A percentile compares a stretch with the other conserved stretches of the same genome.
Evolutionary conservation across 2,888 invertebrate species (phyloP).

Genomic region (Darwinula stevensoni): DNA sequence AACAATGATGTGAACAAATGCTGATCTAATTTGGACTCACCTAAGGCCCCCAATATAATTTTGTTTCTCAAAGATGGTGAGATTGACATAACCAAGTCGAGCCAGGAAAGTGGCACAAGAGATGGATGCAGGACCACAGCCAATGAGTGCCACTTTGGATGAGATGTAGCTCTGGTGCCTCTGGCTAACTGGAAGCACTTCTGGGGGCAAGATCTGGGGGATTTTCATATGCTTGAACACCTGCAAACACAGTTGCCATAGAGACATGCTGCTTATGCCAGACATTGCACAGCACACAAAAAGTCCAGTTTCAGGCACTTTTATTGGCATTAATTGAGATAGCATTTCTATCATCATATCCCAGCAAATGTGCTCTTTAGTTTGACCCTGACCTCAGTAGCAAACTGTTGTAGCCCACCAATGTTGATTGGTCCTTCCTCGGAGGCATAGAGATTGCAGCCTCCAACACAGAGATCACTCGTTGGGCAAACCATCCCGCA

Average conservation of each 20-base stretch:
- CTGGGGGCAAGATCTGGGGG: slow-evolving; percentile 51
- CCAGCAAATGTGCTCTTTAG: no score
- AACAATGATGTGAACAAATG: not conserved
- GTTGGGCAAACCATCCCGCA: slow-evolving; percentile 99
- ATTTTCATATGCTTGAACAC: slow-evolving; percentile 80
- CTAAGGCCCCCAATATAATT: slow-evolving; percentile 64
- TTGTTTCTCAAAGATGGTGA: slow-evolving; percentile 76
- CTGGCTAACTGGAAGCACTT: slow-evolving; percentile 16
- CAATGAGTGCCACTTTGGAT: slow-evolving; percentile 52
- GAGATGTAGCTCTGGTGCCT: slow-evolving; percentile 18
- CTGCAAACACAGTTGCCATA: slow-evolving; percentile 20
- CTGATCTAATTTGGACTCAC: slow-evolving; percentile 19
- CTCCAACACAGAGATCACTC: slow-evolving; percentile 89
- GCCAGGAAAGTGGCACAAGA: slow-evolving; percentile 90
- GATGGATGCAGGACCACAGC: slow-evolving; percentile 84
- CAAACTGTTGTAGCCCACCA: slow-evolving; percentile 90
- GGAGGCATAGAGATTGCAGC: slow-evolving; percentile 77
- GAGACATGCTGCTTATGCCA: no score
- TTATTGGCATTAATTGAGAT: no score
- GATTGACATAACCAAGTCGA: slow-evolving; percentile 60
- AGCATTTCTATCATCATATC: no score
- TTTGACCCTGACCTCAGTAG: slow-evolving; percentile 44
- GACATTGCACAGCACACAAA: no score
- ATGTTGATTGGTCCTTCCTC: slow-evolving; percentile 98
- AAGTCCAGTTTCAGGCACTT: no score